Percentiles rank a stretch among this genome's conserved stretches.
Conservation (phyloP, 2,888 invertebrate species). For the Galerucella nymphaeae region DNA sequence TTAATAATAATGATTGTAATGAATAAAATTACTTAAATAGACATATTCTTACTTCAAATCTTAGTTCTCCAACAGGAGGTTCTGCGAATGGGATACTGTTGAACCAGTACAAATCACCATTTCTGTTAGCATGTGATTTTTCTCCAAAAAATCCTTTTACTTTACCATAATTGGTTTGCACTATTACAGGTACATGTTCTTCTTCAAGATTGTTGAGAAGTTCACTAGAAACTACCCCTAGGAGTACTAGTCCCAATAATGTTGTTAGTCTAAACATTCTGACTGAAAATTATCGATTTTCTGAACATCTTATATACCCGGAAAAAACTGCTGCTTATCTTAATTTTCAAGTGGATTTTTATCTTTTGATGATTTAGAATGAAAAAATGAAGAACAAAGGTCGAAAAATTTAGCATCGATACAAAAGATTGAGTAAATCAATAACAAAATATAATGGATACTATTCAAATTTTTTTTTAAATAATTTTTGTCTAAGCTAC, state of each 20-base stretch:
- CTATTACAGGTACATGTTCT: constrained; percentile 13
- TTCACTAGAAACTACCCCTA: constrained; percentile 6
- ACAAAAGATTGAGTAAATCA: too few relatives aligned
- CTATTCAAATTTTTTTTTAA: too few relatives aligned
- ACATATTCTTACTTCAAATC: constrained; percentile 40
- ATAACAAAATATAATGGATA: too few relatives aligned
- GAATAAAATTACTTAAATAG: not conserved
- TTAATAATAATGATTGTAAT: not conserved
- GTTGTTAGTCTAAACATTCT: not conserved
- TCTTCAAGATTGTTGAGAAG: not conserved
- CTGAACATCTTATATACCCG: not conserved
- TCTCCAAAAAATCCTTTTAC: constrained; percentile 35
- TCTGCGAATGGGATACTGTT: constrained; percentile 44
- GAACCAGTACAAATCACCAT: constrained; percentile 31
- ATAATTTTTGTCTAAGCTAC: too few relatives aligned
- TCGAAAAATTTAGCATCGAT: not conserved
- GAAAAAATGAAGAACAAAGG: not conserved
- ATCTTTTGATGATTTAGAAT: not conserved
- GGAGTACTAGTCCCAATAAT: not conserved
- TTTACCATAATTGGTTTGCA: constrained; percentile 34
- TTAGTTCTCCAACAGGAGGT: constrained; percentile 42
- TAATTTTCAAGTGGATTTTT: not conserved
- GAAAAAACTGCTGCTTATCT: not conserved
- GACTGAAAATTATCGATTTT: not conserved
- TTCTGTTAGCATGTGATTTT: constrained; percentile 6